Conservation (phyloP, 2,797 vertebrate genomes). For the Onychomys leucogaster region DNA sequence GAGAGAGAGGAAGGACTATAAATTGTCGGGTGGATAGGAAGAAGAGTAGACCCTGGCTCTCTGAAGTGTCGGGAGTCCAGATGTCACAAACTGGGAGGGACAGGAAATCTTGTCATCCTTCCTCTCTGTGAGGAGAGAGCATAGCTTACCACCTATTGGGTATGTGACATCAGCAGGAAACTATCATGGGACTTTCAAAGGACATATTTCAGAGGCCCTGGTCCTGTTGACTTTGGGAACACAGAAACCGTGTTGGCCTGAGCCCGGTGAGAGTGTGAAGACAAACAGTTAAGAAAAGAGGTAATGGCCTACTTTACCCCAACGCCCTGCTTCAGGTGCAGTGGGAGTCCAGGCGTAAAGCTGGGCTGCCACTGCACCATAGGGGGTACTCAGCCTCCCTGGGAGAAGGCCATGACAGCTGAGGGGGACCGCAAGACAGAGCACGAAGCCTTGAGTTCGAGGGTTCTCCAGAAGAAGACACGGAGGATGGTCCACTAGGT, state of each 20-base stretch:
- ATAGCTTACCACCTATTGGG: not conserved
- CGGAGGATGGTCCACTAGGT: not conserved
- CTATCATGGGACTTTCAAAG: not conserved
- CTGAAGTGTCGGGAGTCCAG: not conserved
- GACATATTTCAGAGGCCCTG: not conserved
- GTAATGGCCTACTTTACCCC: accelerated
- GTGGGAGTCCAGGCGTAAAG: not conserved
- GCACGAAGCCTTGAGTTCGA: not conserved
- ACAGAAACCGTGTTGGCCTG: not conserved
- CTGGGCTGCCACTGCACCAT: accelerated
- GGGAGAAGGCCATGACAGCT: not conserved
- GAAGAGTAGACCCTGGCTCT: not conserved
- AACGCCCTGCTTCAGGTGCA: not conserved
- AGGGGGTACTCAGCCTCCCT: not conserved
- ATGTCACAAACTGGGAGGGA: not conserved
- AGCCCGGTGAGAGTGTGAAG: not conserved
- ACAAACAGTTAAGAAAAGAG: not conserved
- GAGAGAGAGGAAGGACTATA: not conserved
- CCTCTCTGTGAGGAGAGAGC: not conserved
- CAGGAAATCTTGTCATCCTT: not conserved
- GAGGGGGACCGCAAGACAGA: not conserved
- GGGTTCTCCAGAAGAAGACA: not conserved
- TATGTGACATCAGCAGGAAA: not conserved
- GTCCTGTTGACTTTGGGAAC: not conserved
- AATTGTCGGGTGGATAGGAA: not conserved